Evolutionary conservation across 1,140 invertebrate species (phyloP).

Genomic region (Paraescarpia echinospica): DNA sequence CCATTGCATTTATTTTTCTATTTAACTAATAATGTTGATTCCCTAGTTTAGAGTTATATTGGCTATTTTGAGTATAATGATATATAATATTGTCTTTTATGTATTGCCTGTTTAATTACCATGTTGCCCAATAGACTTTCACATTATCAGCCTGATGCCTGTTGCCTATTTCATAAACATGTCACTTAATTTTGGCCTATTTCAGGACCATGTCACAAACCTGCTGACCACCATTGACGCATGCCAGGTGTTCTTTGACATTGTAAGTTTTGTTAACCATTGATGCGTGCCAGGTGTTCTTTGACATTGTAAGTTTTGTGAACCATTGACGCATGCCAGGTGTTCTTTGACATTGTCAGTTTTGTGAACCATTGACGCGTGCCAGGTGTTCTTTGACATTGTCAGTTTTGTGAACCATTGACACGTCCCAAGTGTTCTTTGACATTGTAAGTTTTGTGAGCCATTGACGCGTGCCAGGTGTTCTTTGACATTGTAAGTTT

Average conservation of each 20-base stretch:
- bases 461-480: no score
- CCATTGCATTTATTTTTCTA: neutral
- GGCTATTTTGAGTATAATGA: neutral
- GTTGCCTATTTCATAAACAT: slow-evolving; percentile 4
- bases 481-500: no score
- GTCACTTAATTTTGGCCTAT: slow-evolving; percentile 19
- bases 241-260: slow-evolving; percentile 90
- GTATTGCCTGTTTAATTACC: neutral
- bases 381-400: no score
- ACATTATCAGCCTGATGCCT: neutral
- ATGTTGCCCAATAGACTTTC: neutral
- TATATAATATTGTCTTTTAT: neutral
- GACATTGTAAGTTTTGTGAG: no score
- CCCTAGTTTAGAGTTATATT: neutral
- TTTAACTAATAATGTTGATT: neutral
- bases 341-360: no score
- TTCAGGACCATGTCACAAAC: slow-evolving; percentile 90
- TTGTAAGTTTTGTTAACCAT: slow-evolving; percentile 63
- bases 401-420: no score
- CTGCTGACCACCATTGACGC: slow-evolving; percentile 97
- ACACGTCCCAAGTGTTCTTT: no score
- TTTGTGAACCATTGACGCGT: no score
- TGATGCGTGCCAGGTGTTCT: no score
- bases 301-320: no score
- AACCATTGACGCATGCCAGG: no score